Percentiles rank a stretch among this genome's conserved stretches.
Evolutionary conservation across 2,797 vertebrate species (phyloP).

Genomic region (Spheniscus humboldti): DNA sequence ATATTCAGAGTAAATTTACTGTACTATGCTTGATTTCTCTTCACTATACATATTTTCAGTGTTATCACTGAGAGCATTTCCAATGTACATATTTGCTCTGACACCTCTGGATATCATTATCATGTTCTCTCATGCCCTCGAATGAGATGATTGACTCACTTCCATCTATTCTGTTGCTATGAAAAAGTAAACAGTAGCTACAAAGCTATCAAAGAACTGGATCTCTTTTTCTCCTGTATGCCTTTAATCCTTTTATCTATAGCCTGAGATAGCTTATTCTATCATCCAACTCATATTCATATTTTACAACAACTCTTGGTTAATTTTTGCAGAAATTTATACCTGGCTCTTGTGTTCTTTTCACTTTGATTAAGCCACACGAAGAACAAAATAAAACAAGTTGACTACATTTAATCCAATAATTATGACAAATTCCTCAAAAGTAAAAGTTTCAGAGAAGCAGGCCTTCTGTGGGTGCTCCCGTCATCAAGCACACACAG

Average conservation of each 20-base stretch:
- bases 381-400: background rate
- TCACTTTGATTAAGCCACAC: background rate
- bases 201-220: background rate
- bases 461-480: background rate
- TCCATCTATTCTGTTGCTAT: background rate
- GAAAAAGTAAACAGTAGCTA: background rate
- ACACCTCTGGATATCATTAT: background rate
- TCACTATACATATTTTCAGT: background rate
- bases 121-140: background rate
- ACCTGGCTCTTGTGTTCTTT: background rate
- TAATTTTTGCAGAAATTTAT: background rate
- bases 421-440: background rate
- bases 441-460: constrained; percentile 7
- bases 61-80: background rate
- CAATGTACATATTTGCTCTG: background rate
- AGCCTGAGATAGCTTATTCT: background rate
- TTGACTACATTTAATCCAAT: background rate
- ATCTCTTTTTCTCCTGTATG: background rate
- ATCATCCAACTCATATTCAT: background rate
- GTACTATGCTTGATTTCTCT: background rate
- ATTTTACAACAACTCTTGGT: background rate
- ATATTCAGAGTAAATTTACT: background rate
- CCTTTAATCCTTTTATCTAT: background rate
- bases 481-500: background rate
- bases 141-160: background rate